A percentile compares a stretch with the other conserved stretches of the same genome.
phyloP scores from a whole-genome alignment of 2,113 vertebrate genomes.

The Deroptyus accipitrinus region DNA sequence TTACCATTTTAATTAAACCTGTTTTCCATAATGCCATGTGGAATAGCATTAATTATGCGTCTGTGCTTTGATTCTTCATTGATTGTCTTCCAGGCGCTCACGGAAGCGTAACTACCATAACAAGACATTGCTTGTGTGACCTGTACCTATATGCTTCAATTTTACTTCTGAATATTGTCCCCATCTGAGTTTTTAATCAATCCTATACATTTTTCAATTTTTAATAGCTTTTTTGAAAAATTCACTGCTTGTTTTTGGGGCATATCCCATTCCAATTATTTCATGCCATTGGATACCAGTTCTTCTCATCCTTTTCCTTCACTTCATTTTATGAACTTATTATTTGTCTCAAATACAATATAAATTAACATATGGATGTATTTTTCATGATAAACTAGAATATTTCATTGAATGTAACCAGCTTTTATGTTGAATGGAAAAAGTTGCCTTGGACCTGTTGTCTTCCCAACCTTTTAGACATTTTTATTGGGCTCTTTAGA shows the following conservation, averaged over 20 bases:
- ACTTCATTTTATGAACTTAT: background rate
- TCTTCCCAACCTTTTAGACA: background rate
- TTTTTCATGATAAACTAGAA: background rate
- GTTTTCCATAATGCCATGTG: conserved; percentile 56
- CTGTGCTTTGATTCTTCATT: conserved; percentile 14
- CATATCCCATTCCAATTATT: background rate
- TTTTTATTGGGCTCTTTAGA: background rate
- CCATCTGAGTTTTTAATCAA: background rate
- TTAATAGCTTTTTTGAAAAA: background rate
- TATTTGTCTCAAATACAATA: background rate
- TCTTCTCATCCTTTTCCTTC: background rate
- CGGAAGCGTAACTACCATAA: background rate
- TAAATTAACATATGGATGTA: background rate
- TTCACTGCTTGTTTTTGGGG: background rate
- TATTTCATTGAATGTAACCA: background rate
- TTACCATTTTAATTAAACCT: conserved; percentile 55
- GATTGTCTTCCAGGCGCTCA: conserved; percentile 26
- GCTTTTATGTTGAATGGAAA: background rate
- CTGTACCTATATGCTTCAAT: background rate
- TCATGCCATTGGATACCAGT: background rate
- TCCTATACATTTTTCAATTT: background rate
- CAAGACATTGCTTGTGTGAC: background rate
- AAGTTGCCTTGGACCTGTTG: background rate
- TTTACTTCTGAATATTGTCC: background rate
- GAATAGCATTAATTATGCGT: conserved; percentile 1